Base-by-base conservation (phyloP, 64 coral and sea anemone genomes). In the Cladopsammia gracilis region DNA sequence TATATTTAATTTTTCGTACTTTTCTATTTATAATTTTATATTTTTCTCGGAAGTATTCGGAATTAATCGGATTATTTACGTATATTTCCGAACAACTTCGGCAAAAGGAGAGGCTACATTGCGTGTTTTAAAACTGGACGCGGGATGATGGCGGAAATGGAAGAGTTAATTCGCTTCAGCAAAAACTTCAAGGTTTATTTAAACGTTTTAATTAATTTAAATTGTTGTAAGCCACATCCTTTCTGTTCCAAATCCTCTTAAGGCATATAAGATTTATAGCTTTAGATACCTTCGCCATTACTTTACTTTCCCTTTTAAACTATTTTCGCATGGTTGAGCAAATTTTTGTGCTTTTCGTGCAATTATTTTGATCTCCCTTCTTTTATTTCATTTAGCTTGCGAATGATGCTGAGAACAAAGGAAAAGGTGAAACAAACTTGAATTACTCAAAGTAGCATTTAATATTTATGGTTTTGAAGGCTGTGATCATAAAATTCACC, bases 171-270 rank as follows among this genome's bases (percentile, higher is more conserved):
- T 9, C 47, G 44, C 62, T 93, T 93, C 74, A 87, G 84, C 60
- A 64, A 93, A 71, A 93, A 93, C 58, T 93, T 93, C 84, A 93
- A 69, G 83, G 91, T 93, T 84, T 84, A 61, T 68, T 68, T 82
- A 64, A 18, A 64, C 42, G 5, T 23, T 4, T 46, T 7, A 43
- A n/a, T 48, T 64, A 19, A n/a, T 64, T 64, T 62, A 45, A 64
- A 6, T 61, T 34, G 1, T 82, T 82, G 6, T 12, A 14, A 49
- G 42, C 18, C 26, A 25, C 24, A 14, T 43, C 23, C 18, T 13
- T 43, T 19, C 3, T 19, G 46, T 0, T 49, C 48, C 24, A 7
- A 26, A 18, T 6, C 5, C 53, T 11, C 15, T 83, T 22, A 14
- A 44, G 47, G 51, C 1, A 7, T 20, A 58, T 22, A 58, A 6